Conservation (phyloP, 2,888 invertebrate species). For the Phyto melanocephala region DNA sequence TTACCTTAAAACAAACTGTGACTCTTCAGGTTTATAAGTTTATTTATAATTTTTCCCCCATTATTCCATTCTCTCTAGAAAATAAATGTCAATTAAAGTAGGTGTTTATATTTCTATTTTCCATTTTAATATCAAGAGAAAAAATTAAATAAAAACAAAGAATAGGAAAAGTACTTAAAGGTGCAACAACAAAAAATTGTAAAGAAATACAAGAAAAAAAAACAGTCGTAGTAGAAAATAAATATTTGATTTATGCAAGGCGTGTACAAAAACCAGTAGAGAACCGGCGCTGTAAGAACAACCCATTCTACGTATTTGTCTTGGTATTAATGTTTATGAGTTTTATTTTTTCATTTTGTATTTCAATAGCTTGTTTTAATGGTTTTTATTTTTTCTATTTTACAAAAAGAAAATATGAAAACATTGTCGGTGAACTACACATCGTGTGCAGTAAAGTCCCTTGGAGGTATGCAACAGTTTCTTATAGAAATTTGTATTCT, state of each 20-base stretch:
- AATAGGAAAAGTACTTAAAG: constrained; percentile 22
- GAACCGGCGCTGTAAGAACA: background rate
- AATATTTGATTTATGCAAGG: constrained; percentile 27
- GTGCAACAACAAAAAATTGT: constrained; percentile 21
- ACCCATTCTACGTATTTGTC: constrained; percentile 21
- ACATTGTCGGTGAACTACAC: background rate
- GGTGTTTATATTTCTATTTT: constrained; percentile 62
- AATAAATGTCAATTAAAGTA: constrained; percentile 65
- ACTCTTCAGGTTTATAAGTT: background rate
- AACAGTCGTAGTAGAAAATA: constrained; percentile 12
- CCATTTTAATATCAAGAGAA: constrained; percentile 50
- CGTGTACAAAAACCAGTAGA: background rate
- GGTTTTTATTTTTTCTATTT: constrained; percentile 12
- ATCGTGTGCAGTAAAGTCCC: constrained; percentile 11
- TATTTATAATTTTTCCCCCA: background rate
- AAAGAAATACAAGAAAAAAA: background rate
- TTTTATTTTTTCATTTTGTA: constrained; percentile 33
- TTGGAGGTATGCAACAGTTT: constrained; percentile 48
- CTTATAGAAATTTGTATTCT: background rate
- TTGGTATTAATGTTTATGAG: constrained; percentile 53
- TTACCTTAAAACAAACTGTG: background rate
- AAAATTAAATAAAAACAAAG: background rate
- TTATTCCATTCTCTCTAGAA: constrained; percentile 4
- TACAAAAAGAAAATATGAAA: constrained; percentile 23
- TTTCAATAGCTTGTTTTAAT: constrained; percentile 56